Evolutionary conservation across 1,140 invertebrate genomes (phyloP).

Genomic region (Caenorhabditis tropicalis): DNA sequence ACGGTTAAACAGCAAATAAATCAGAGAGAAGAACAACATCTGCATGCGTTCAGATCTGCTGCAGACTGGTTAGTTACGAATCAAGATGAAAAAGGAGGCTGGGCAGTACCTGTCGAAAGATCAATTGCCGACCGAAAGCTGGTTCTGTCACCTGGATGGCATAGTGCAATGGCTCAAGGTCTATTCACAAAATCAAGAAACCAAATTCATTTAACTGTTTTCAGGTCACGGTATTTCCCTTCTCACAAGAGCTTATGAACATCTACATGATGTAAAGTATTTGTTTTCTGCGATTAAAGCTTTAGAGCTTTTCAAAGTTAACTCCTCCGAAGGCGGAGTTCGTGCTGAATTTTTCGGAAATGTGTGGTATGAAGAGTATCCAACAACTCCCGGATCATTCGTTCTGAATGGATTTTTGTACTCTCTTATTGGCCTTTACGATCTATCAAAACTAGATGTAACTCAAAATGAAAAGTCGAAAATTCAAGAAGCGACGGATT

Average conservation of each 20-base stretch:
- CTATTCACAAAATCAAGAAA: too few species aligned
- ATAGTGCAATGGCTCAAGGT: constrained; percentile 88
- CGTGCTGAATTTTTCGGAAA: constrained; percentile 78
- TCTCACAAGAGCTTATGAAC: constrained; percentile 85
- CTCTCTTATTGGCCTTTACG: constrained; percentile 92
- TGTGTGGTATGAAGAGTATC: constrained; percentile 96
- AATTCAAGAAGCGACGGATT: constrained; percentile 58
- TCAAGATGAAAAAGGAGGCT: constrained; percentile 85
- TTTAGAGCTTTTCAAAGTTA: constrained; percentile 77
- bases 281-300: constrained; percentile 83
- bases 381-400: constrained; percentile 89
- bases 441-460: constrained; percentile 75
- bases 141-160: constrained; percentile 86
- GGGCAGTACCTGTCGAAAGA: constrained; percentile 85
- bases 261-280: constrained; percentile 81
- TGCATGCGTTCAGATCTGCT: constrained; percentile 87
- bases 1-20: constrained; percentile 82
- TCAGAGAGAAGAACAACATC: constrained; percentile 83
- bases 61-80: constrained; percentile 89
- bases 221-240: constrained; percentile 90
- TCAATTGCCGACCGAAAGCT: constrained; percentile 77
- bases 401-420: constrained; percentile 99
- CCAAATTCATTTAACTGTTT: not conserved
- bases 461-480: not conserved
- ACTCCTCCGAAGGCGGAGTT: constrained; percentile 78